Percentiles rank a stretch among this genome's conserved stretches.
Conservation (phyloP, 1,140 invertebrate genomes). For the Atta texana region DNA sequence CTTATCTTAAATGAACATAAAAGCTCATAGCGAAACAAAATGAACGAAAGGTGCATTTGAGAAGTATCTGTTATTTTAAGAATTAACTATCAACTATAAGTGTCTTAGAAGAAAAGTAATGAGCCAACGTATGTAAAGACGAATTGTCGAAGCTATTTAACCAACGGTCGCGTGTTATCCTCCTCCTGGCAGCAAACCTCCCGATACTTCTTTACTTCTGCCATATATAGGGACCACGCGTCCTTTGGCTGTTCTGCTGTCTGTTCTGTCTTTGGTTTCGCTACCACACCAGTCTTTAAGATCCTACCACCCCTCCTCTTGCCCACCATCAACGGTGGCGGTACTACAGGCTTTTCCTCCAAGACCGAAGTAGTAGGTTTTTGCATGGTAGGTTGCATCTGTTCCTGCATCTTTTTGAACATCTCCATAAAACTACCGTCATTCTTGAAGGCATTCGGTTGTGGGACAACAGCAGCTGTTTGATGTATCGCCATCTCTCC, state of each 20-base stretch:
- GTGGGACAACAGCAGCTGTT: slow-evolving; percentile 75
- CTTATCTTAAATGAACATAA: background rate
- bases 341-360: slow-evolving; percentile 85
- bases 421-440: slow-evolving; percentile 96
- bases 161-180: slow-evolving; percentile 95
- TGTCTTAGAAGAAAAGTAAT: slow-evolving; percentile 59
- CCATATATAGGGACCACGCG: slow-evolving; percentile 96
- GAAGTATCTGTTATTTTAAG: slow-evolving; percentile 19
- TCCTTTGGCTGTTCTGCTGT: slow-evolving; percentile 91
- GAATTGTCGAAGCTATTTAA: slow-evolving; percentile 90
- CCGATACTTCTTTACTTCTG: slow-evolving; percentile 96
- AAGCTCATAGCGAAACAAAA: slow-evolving; percentile 27
- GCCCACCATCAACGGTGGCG: slow-evolving; percentile 90
- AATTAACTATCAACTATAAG: slow-evolving; percentile 15
- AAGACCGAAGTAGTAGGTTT: slow-evolving; percentile 81
- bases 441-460: slow-evolving; percentile 91
- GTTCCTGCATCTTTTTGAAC: slow-evolving; percentile 95
- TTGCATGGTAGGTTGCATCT: slow-evolving; percentile 81
- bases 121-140: slow-evolving; percentile 50
- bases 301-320: slow-evolving; percentile 94
- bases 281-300: slow-evolving; percentile 95
- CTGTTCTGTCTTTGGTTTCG: slow-evolving; percentile 91
- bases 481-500: slow-evolving; percentile 70
- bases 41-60: slow-evolving; percentile 7
- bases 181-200: slow-evolving; percentile 97